Evolutionary conservation across 2,888 invertebrate genomes (phyloP).

Genomic region (Strigamia transsilvanica): DNA sequence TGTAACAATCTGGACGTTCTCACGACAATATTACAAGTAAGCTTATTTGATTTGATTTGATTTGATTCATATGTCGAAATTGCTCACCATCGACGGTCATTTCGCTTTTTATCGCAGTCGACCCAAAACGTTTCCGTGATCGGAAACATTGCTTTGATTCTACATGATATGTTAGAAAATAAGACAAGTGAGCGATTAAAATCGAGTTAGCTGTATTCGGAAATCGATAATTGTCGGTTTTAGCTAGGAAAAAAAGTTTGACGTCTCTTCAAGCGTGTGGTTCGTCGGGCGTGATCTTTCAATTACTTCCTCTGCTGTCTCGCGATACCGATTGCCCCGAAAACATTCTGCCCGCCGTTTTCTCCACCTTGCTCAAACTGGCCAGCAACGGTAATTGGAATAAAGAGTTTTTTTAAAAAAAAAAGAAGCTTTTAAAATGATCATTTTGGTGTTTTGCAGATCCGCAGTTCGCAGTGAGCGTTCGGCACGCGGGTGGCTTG

Average conservation of each 20-base stretch:
- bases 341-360: conserved; percentile 41
- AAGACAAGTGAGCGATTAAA: conserved; percentile 4
- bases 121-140: not conserved
- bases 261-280: not conserved
- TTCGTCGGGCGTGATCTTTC: not conserved
- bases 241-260: conserved; percentile 36
- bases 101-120: not conserved
- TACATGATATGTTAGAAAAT: conserved; percentile 48
- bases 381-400: conserved; percentile 50
- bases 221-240: not conserved
- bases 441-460: conserved; percentile 63
- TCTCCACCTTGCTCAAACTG: not conserved
- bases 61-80: not conserved
- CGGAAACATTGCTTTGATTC: conserved; percentile 44
- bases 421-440: no score
- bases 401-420: no score
- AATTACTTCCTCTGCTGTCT: not conserved
- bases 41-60: not conserved
- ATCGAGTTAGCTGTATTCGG: no score
- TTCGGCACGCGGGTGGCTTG: conserved; percentile 71
- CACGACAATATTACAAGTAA: not conserved
- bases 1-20: conserved; percentile 17
- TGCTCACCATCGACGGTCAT: no score
- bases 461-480: conserved; percentile 73
- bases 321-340: conserved; percentile 11